Evolutionary conservation across 2,113 vertebrate species (phyloP).

Genomic region (Ammodytes marinus): DNA sequence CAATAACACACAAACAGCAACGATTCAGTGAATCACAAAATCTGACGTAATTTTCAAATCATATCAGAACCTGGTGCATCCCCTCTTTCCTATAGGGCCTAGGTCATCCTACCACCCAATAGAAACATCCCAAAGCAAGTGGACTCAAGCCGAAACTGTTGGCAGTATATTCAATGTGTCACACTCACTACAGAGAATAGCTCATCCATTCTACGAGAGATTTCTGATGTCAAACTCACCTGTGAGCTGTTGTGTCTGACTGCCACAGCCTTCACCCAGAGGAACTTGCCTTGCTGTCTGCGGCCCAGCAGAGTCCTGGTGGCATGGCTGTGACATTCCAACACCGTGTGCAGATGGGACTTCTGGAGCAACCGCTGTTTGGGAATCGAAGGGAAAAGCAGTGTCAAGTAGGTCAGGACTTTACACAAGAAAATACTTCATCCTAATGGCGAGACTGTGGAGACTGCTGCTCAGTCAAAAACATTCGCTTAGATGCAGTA

Average conservation of each 20-base stretch:
- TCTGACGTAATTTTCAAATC: background rate
- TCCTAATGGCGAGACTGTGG: background rate
- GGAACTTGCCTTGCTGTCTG: constrained; percentile 64
- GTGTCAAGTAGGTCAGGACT: background rate
- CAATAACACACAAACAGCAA: background rate
- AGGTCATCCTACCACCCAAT: no score
- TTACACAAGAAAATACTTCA: constrained; percentile 7
- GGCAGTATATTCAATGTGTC: no score
- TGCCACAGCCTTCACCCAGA: constrained; percentile 72
- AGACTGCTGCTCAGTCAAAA: background rate
- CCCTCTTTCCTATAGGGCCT: no score
- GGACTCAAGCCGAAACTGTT: no score
- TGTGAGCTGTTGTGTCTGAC: constrained; percentile 82
- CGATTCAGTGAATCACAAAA: background rate
- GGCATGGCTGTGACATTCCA: constrained; percentile 47
- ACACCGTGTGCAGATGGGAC: constrained; percentile 74
- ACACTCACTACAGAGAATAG: no score
- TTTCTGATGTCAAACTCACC: constrained; percentile 48
- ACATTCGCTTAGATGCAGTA: background rate
- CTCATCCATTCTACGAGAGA: background rate
- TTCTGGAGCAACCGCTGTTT: constrained; percentile 66
- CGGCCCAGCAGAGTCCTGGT: constrained; percentile 61
- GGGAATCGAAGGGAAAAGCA: background rate
- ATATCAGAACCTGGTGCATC: no score
- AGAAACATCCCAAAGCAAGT: background rate